A percentile compares a stretch with the other conserved stretches of the same genome.
Evolutionary conservation across 92 coral and sea anemone genomes (phyloP).

Genomic region (Blastomussa wellsi): DNA sequence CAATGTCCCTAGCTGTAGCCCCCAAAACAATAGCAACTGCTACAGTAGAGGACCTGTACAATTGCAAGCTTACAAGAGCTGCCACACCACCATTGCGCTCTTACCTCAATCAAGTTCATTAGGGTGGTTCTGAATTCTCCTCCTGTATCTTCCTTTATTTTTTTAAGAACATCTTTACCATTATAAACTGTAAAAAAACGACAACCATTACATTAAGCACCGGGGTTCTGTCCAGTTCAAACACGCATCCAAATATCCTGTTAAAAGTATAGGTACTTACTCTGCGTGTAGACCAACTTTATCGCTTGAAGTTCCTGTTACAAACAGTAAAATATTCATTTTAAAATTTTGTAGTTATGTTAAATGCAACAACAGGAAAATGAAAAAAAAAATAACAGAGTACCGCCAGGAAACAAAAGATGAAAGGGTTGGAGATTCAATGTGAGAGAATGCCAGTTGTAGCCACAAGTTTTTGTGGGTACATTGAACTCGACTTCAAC

Average conservation of each 20-base stretch:
- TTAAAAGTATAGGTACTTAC: constrained; percentile 12
- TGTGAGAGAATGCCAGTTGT: no score
- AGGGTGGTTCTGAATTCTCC: constrained; percentile 82
- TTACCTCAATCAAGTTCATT: constrained; percentile 71
- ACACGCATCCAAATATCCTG: not conserved
- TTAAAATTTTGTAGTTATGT: not conserved
- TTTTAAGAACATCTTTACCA: constrained; percentile 67
- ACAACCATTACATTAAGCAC: not conserved
- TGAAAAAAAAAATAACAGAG: not conserved
- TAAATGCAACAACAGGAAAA: not conserved
- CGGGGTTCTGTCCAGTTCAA: not conserved
- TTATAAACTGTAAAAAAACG: constrained; percentile 52
- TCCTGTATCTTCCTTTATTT: constrained; percentile 74
- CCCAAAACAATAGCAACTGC: no score
- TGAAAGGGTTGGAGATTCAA: no score
- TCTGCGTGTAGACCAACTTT: constrained; percentile 57
- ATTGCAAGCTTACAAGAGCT: no score
- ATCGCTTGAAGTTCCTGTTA: constrained; percentile 69
- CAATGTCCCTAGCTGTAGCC: no score
- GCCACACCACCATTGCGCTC: not conserved
- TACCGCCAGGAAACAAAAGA: no score
- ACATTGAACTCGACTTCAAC: no score
- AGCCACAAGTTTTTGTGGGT: no score
- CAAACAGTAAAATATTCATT: not conserved
- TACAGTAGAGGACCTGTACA: no score